Evolutionary conservation across 37 sponge, comb jelly and placozoan species (phyloP).

Genomic region (Haliclona indistincta): DNA sequence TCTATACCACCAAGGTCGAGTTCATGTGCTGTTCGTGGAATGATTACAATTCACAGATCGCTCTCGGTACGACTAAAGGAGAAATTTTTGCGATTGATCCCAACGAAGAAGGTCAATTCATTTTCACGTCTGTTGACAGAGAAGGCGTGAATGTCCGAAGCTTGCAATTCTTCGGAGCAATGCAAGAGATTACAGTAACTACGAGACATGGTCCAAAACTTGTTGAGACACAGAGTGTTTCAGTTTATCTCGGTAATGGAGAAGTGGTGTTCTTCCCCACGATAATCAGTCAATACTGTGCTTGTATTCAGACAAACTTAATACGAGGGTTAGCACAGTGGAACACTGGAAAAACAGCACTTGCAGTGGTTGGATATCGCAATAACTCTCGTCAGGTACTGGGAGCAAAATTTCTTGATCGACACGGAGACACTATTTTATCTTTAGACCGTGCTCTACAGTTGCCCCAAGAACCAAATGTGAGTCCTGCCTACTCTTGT

Average conservation of each 20-base stretch:
- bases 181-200: neutral
- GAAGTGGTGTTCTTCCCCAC: constrained; percentile 24
- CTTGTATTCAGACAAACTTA: constrained; percentile 23
- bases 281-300: neutral
- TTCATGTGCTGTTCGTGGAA: constrained; percentile 45
- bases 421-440: constrained; percentile 6
- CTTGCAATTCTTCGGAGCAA: constrained; percentile 19
- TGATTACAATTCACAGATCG: constrained; percentile 14
- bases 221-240: neutral
- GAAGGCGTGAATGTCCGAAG: constrained; percentile 14
- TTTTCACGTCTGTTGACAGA: constrained; percentile 19
- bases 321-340: constrained; percentile 31
- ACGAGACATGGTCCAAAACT: neutral
- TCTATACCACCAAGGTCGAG: neutral
- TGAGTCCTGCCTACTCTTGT: no score
- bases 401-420: constrained; percentile 5
- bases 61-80: constrained; percentile 48
- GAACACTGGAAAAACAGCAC: constrained; percentile 1
- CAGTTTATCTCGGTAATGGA: constrained; percentile 49
- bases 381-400: neutral
- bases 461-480: no score
- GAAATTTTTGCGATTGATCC: constrained; percentile 29
- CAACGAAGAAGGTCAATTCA: constrained; percentile 14
- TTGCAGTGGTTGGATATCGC: constrained; percentile 36
- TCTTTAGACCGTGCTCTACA: neutral